These are phyloP conservation scores for Phainopepla nitens DNA, from an alignment of 2,113 vertebrate genomes.

Conservation along the genomic window DNA sequence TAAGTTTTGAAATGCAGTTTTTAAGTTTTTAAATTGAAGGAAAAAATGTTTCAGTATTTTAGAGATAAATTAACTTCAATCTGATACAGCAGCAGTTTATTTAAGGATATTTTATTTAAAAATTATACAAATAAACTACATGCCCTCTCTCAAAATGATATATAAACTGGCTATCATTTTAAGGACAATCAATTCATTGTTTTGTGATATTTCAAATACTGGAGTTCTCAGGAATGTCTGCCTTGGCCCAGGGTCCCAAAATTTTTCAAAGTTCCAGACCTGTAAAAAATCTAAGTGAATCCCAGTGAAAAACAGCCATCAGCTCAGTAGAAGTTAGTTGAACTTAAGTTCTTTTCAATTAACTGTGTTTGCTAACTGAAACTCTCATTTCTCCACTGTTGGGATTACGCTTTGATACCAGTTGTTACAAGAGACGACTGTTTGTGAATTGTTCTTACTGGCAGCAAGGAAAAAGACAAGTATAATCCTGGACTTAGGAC, in stretches of 20 bases:
- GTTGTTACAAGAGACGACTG: neutral
- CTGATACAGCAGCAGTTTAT: neutral
- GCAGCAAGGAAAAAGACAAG: neutral
- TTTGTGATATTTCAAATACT: neutral
- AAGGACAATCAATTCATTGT: neutral
- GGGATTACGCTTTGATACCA: neutral
- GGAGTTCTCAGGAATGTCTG: neutral
- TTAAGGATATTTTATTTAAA: neutral
- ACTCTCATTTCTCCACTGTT: neutral
- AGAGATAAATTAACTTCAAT: neutral
- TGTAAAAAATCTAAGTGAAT: neutral
- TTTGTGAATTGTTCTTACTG: neutral
- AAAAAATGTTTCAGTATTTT: neutral
- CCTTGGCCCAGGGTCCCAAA: neutral
- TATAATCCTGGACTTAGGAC: neutral
- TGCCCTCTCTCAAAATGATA: neutral
- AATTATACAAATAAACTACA: neutral
- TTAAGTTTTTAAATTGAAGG: neutral
- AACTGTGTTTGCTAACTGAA: neutral
- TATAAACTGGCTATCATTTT: neutral
- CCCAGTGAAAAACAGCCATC: neutral
- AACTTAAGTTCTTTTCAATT: neutral
- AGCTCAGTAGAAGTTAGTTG: neutral
- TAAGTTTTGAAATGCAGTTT: neutral
- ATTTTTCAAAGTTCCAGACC: neutral